These are phyloP conservation scores for Acomys russatus DNA, from an alignment of 2,797 vertebrate genomes.

Conservation along the genomic window DNA sequence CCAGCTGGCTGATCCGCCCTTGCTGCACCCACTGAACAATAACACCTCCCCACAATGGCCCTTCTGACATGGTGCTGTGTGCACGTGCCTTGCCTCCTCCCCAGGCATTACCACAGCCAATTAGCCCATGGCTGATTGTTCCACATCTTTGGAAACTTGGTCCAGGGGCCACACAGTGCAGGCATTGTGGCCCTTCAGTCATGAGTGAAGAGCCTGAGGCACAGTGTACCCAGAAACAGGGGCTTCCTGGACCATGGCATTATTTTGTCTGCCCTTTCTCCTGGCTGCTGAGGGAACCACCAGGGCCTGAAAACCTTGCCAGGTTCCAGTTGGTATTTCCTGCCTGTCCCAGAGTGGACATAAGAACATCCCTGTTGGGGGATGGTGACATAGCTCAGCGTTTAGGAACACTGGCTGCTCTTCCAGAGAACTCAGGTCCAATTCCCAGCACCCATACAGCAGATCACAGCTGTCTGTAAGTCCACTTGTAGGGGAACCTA, in stretches of 20 bases:
- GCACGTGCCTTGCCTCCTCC: neutral
- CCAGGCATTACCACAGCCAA: neutral
- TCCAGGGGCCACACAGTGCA: slow-evolving; percentile 41
- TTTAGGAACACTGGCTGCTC: too few relatives aligned
- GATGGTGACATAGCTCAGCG: too few relatives aligned
- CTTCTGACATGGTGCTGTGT: neutral
- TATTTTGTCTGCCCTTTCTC: slow-evolving; percentile 41
- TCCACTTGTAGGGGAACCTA: too few relatives aligned
- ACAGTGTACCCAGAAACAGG: neutral
- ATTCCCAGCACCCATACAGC: too few relatives aligned
- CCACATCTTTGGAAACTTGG: slow-evolving; percentile 9
- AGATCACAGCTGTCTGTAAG: too few relatives aligned
- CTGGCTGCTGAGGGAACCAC: neutral
- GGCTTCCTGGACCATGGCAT: neutral
- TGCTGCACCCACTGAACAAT: neutral
- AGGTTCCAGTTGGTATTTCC: neutral
- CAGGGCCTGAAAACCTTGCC: neutral
- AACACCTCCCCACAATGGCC: slow-evolving; percentile 4
- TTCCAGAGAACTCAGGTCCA: too few relatives aligned
- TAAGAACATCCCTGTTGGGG: neutral
- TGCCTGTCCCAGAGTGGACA: neutral
- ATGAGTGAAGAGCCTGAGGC: slow-evolving; percentile 21
- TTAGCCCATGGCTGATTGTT: neutral
- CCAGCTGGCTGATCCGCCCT: slow-evolving; percentile 23
- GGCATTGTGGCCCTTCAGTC: slow-evolving; percentile 60